phyloP scores from a whole-genome alignment of 2,888 invertebrate species.

The Nemoura dubitans region DNA sequence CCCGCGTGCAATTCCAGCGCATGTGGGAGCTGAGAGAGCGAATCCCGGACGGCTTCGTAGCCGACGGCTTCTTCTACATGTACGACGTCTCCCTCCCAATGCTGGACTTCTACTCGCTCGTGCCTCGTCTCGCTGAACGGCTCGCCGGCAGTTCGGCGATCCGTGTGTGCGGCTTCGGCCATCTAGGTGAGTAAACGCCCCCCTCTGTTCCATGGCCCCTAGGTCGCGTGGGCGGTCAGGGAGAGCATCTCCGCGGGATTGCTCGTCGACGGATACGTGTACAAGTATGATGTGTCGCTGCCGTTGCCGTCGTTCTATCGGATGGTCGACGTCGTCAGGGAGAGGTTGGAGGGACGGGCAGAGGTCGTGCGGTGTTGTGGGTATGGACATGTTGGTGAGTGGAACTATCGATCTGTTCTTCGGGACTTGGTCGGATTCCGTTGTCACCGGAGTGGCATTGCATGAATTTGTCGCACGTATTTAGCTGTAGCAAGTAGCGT shows the following conservation, averaged over 20 bases:
- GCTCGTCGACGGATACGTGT: conserved; percentile 84
- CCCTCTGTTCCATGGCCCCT: conserved; percentile 51
- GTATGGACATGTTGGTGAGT: conserved; percentile 92
- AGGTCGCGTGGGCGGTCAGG: conserved; percentile 85
- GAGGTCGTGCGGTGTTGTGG: conserved; percentile 76
- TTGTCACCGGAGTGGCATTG: no score
- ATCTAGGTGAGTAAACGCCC: conserved; percentile 76
- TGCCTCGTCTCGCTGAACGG: conserved; percentile 73
- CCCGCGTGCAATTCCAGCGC: conserved; percentile 59
- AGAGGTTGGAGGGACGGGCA: conserved; percentile 68
- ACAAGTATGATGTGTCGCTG: conserved; percentile 95
- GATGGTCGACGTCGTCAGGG: conserved; percentile 76
- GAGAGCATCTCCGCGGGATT: conserved; percentile 85
- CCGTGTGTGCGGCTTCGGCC: conserved; percentile 89
- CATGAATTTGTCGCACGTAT: no score
- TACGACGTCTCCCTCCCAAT: conserved; percentile 94
- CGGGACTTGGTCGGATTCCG: no score
- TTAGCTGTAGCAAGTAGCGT: no score
- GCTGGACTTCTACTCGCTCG: conserved; percentile 83
- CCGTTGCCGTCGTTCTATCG: conserved; percentile 86
- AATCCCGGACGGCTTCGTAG: conserved; percentile 78
- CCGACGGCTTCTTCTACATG: conserved; percentile 91
- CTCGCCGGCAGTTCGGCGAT: conserved; percentile 67
- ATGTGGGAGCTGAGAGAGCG: conserved; percentile 90
- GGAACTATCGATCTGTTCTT: not conserved